Conservation (phyloP, 2,797 vertebrate genomes). For the Uromys caudimaculatus region DNA sequence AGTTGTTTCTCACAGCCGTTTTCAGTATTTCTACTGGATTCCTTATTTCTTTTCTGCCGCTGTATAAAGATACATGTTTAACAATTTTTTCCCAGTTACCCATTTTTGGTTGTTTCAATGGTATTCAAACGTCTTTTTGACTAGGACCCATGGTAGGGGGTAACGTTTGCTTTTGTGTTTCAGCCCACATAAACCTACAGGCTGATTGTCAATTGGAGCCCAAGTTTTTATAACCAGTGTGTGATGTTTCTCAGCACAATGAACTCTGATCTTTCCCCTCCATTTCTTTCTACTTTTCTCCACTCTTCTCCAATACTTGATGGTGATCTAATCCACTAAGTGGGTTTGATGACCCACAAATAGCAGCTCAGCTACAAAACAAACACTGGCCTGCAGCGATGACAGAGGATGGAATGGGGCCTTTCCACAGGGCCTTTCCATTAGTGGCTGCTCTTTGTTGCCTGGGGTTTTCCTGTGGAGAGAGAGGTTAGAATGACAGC, state of each 20-base stretch:
- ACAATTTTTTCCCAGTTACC: background rate
- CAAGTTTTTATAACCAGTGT: background rate
- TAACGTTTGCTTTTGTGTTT: constrained; percentile 38
- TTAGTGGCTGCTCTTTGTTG: background rate
- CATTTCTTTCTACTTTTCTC: constrained; percentile 21
- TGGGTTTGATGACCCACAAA: constrained; percentile 5
- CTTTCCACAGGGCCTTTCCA: background rate
- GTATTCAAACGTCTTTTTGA: background rate
- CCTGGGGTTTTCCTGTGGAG: background rate
- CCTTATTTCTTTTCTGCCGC: background rate
- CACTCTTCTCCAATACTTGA: background rate
- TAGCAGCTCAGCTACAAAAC: background rate
- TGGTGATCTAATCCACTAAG: background rate
- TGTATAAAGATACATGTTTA: background rate
- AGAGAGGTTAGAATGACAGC: background rate
- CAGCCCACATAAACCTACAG: background rate
- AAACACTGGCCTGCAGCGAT: background rate
- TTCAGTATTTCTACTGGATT: background rate
- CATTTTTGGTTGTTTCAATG: background rate
- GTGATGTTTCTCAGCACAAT: constrained; percentile 35
- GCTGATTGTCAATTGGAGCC: constrained; percentile 20
- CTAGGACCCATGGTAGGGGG: background rate
- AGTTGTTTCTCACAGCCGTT: background rate
- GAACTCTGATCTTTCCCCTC: constrained; percentile 46
- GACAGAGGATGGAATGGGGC: background rate